Evolutionary conservation across 1,140 invertebrate genomes (phyloP).

Genomic region (Ceratina australensis): DNA sequence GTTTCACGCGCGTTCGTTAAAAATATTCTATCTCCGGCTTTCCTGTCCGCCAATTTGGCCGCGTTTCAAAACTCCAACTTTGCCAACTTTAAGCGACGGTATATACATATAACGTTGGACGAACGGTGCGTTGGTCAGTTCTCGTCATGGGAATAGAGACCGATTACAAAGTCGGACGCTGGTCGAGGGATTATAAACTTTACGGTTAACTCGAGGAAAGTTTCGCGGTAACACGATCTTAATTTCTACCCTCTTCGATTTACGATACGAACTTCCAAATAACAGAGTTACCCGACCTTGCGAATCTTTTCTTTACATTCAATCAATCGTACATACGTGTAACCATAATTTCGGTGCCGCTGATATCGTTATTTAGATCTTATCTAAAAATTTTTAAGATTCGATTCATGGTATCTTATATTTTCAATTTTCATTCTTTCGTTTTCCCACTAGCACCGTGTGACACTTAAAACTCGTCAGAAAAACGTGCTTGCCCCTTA

Average conservation of each 20-base stretch:
- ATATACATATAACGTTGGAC: not conserved
- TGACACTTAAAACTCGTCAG: too few relatives aligned
- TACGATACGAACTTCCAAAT: not conserved
- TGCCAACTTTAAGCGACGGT: too few relatives aligned
- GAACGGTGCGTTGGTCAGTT: not conserved
- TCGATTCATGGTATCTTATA: too few relatives aligned
- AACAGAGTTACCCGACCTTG: not conserved
- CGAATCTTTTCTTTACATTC: not conserved
- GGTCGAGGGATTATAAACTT: slow-evolving; percentile 13
- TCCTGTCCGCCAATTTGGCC: not conserved
- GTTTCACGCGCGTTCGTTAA: not conserved
- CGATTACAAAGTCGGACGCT: slow-evolving; percentile 26
- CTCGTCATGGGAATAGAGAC: slow-evolving; percentile 15
- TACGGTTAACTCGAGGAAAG: not conserved
- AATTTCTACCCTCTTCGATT: not conserved
- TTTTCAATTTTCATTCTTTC: too few relatives aligned
- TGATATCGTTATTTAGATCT: too few relatives aligned
- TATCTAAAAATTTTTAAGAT: too few relatives aligned
- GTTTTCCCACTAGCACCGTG: too few relatives aligned
- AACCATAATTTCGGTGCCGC: too few relatives aligned
- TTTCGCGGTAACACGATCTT: slow-evolving; percentile 8
- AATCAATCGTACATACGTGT: not conserved
- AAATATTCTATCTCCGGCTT: too few relatives aligned
- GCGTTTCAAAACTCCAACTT: not conserved
- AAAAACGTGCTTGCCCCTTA: too few relatives aligned